These are phyloP conservation scores for Siphonodentalium dalli DNA, from an alignment of 2,888 invertebrate genomes.

Conservation along the genomic window DNA sequence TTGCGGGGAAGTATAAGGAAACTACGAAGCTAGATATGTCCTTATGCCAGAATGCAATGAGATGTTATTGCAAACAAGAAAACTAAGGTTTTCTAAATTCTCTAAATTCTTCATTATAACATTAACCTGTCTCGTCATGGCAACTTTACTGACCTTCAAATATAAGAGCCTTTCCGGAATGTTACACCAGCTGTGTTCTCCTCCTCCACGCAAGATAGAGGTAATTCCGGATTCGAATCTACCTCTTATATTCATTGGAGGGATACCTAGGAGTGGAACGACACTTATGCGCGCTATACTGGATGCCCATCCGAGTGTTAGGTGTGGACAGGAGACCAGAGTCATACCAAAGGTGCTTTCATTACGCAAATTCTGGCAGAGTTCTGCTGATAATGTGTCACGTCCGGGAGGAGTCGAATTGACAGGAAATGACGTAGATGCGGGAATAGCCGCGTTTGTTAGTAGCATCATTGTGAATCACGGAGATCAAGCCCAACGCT, in stretches of 20 bases:
- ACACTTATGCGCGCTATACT: slow-evolving; percentile 97
- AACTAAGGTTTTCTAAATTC: too few species aligned
- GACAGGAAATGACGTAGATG: slow-evolving; percentile 88
- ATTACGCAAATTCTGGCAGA: slow-evolving; percentile 93
- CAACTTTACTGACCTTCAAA: too few species aligned
- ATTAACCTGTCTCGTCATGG: too few species aligned
- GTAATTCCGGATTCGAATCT: slow-evolving; percentile 35
- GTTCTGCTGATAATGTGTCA: slow-evolving; percentile 71
- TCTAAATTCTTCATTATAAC: too few species aligned
- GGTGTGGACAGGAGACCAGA: slow-evolving; percentile 94
- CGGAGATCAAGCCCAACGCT: slow-evolving; percentile 90
- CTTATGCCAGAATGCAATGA: too few species aligned
- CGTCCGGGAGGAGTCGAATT: slow-evolving; percentile 69
- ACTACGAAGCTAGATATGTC: too few species aligned
- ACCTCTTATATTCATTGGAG: slow-evolving; percentile 81
- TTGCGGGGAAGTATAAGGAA: too few species aligned
- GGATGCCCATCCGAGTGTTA: slow-evolving; percentile 95
- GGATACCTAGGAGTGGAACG: slow-evolving; percentile 96
- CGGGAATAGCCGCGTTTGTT: slow-evolving; percentile 96
- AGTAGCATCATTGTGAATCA: slow-evolving; percentile 78
- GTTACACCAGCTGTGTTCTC: too few species aligned
- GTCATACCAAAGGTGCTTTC: slow-evolving; percentile 96
- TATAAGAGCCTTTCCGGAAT: too few species aligned
- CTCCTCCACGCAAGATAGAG: too few species aligned
- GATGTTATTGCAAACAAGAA: too few species aligned